phyloP scores from a whole-genome alignment of 1,140 invertebrate genomes.

The Drosophila neocordata region DNA sequence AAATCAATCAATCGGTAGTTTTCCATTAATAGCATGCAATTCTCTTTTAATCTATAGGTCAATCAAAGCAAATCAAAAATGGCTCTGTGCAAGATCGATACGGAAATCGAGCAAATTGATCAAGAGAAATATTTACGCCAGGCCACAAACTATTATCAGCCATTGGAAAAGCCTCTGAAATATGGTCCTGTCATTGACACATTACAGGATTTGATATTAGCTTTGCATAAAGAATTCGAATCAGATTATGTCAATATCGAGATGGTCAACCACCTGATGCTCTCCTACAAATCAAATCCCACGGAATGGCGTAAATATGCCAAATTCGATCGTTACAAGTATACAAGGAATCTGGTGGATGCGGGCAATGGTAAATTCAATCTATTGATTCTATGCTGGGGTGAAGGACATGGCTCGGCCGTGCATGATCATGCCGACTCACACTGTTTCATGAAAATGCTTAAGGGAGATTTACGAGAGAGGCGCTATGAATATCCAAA shows the following conservation, averaged over 20 bases:
- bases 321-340: constrained; percentile 96
- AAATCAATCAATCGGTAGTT: constrained; percentile 69
- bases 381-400: constrained; percentile 98
- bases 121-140: constrained; percentile 80
- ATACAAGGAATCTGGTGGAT: constrained; percentile 97
- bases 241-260: constrained; percentile 93
- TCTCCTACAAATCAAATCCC: constrained; percentile 93
- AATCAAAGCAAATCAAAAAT: constrained; percentile 73
- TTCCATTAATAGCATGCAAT: constrained; percentile 39
- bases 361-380: constrained; percentile 98
- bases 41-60: constrained; percentile 51
- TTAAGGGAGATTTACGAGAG: constrained; percentile 89
- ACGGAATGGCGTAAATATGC: constrained; percentile 97
- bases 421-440: constrained; percentile 98
- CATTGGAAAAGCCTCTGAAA: constrained; percentile 80
- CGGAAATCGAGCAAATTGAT: constrained; percentile 63
- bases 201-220: constrained; percentile 89
- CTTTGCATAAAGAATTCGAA: constrained; percentile 90
- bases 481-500: constrained; percentile 83
- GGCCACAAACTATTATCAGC: constrained; percentile 72
- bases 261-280: constrained; percentile 92
- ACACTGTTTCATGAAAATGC: constrained; percentile 98
- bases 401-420: constrained; percentile 95
- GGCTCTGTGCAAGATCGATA: constrained; percentile 74
- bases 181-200: constrained; percentile 81